Base-by-base conservation (phyloP, 2,113 vertebrate genomes). In the Myrmecobius fasciatus region DNA sequence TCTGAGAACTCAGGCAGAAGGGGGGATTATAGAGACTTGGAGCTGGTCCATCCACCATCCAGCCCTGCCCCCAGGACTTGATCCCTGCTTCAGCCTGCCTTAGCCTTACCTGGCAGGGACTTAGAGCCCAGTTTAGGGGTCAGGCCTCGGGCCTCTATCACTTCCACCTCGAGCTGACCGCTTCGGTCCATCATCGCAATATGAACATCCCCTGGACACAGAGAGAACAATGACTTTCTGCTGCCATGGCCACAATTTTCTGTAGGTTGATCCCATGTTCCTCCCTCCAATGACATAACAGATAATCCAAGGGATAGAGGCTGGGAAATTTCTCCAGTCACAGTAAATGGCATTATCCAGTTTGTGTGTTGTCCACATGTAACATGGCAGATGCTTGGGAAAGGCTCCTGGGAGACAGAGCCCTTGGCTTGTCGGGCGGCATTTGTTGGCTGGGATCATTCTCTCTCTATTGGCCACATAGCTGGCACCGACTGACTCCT, bases 111-210 rank as follows among this genome's bases (percentile, higher is more conserved):
- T 98, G 99, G 99, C 97, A 99, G 98, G 98, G 99, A 99, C 98
- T 99, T 99, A 98, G 99, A 99, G 96, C 99, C 99, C 67, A 99
- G 98, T 98, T 99, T 99, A 0, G 99, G 99, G 92, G 98, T 99
- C 75, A 99, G 98, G 1, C 99, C 98, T 97, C 99, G 98, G 48
- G 99, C 99, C 98, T 99, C 99, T 95, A 99, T 99, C 97, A 99
- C 99, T 96, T 99, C 99, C 96, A 99, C 99, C 98, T 99, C 99
- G 96, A 99, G 98, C 98, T 99, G 99, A 56, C 99, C 99, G 6
- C 99, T 99, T 93, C 99, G 98, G 96, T 99, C 99, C 46, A 99
- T 97, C 98, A 99, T 98, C 25, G 99, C 98, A 0, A 99, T 97
- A 67, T 99, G 98, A 92, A 99, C 99, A 0, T 99, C 99, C 1